Evolutionary conservation across 2,113 vertebrate species (phyloP).

Genomic region (Peromyscus californicus): DNA sequence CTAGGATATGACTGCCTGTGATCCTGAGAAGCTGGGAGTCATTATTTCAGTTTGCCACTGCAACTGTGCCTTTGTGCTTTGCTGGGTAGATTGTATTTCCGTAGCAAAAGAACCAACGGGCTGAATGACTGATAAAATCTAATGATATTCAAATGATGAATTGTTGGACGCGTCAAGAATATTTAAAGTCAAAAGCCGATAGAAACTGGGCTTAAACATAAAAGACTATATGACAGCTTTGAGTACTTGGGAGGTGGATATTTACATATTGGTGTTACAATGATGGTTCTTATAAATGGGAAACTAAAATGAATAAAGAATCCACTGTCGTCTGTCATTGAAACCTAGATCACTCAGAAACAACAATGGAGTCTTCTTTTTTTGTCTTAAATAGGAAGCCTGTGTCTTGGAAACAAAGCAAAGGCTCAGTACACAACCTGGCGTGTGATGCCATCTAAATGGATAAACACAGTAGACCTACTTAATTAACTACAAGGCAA

Average conservation of each 20-base stretch:
- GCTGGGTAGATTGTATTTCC: slow-evolving; percentile 48
- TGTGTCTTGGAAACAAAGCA: slow-evolving; percentile 25
- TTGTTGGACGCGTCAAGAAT: slow-evolving; percentile 56
- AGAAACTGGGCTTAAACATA: not conserved
- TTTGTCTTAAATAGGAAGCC: not conserved
- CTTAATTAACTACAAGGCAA: not conserved
- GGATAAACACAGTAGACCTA: not conserved
- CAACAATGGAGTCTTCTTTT: not conserved
- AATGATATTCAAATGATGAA: slow-evolving; percentile 53
- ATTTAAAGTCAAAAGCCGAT: slow-evolving; percentile 64
- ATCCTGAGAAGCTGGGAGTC: not conserved
- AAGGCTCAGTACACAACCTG: not conserved
- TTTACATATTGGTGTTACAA: not conserved
- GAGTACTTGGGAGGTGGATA: not conserved
- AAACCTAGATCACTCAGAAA: not conserved
- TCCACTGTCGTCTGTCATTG: not conserved
- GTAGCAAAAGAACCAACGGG: slow-evolving; percentile 59
- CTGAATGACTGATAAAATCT: slow-evolving; percentile 65
- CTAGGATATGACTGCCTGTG: slow-evolving; percentile 17
- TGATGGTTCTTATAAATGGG: slow-evolving; percentile 6
- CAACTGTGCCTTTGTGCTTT: not conserved
- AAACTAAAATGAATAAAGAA: slow-evolving; percentile 17
- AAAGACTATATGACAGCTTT: slow-evolving; percentile 1
- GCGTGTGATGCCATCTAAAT: not conserved
- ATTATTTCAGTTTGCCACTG: not conserved